Percentiles rank a stretch among this genome's conserved stretches.
These are phyloP conservation scores for Popillia japonica DNA, from an alignment of 1,140 invertebrate genomes.

Conservation along the genomic window DNA sequence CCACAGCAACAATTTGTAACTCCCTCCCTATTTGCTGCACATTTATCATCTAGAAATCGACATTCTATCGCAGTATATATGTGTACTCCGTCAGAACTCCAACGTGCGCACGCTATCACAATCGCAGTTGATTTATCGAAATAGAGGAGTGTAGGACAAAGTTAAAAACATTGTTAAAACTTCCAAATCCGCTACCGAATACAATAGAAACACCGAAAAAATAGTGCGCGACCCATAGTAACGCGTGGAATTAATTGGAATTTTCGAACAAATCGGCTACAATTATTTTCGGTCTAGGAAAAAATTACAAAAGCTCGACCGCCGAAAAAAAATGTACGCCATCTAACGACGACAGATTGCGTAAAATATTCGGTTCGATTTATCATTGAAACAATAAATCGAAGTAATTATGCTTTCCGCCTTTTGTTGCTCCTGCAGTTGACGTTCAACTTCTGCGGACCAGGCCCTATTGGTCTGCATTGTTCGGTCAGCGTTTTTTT, in stretches of 20 bases:
- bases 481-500: background rate
- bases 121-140: background rate
- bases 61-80: background rate
- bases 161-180: background rate
- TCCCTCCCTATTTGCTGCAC: background rate
- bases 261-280: background rate
- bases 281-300: background rate
- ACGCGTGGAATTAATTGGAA: background rate
- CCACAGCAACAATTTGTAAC: background rate
- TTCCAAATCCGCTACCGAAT: background rate
- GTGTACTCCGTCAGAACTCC: background rate
- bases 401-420: slow-evolving; percentile 10
- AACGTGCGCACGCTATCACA: background rate
- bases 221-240: background rate
- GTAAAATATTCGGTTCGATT: slow-evolving; percentile 1
- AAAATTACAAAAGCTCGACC: background rate
- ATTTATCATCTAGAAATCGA: slow-evolving; percentile 1
- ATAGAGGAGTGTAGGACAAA: background rate
- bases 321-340: background rate
- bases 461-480: background rate
- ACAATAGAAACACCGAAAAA: background rate
- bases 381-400: slow-evolving; percentile 3
- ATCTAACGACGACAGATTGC: background rate
- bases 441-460: background rate
- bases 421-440: background rate